Base-by-base conservation (phyloP, 2,113 vertebrate genomes). In the Lamprotornis superbus region DNA sequence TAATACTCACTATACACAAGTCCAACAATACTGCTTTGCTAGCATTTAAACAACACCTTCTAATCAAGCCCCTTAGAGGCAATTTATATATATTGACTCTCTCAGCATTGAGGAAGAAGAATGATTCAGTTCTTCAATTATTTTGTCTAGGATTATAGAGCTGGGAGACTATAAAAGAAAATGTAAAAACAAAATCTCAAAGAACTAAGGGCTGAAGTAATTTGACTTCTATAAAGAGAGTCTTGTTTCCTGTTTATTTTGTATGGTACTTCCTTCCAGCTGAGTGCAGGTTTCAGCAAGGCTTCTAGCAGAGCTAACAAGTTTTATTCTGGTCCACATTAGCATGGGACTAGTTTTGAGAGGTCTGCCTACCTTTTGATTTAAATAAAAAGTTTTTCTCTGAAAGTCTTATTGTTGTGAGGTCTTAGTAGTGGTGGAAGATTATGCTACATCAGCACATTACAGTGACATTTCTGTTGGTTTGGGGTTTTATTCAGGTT, bases 381-480 rank as follows among this genome's bases (percentile, higher is more conserved):
- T 73, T 46, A 77, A 82, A 60, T 27, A 28, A 56, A n/a, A 59
- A 10, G 1, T 28, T 63, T 55, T 27, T 27, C 12, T 39, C 15
- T 28, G 59, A 18, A 67, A 60, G 22, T 31, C 16, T 16, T 65
- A 24, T 22, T 71, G 59, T 61, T 77, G 8, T 0, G 0, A 23
- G 46, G 19, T 37, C 39, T 71, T 56, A n/a, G 22, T 0, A 0
- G 20, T 40, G 5, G 33, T 39, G 44, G 40, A 82, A 82, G 0
- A 1, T 50, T 71, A 75, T 28, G 56, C 22, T 86, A 86, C 49
- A 89, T 59, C 69, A 78, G 64, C n/a, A 87, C 11, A 46, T 90
- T 63, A 67, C 8, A 83, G 19, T 50, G 19, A 94, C 42, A 30
- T 55, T 76, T 78, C 33, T 71, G 33, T 56, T 49, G 40, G 28